Evolutionary conservation across 2,888 invertebrate species (phyloP), one percentile per base, ranked within the genome.

Genomic region (Hydroisotoma schaefferi): DNA sequence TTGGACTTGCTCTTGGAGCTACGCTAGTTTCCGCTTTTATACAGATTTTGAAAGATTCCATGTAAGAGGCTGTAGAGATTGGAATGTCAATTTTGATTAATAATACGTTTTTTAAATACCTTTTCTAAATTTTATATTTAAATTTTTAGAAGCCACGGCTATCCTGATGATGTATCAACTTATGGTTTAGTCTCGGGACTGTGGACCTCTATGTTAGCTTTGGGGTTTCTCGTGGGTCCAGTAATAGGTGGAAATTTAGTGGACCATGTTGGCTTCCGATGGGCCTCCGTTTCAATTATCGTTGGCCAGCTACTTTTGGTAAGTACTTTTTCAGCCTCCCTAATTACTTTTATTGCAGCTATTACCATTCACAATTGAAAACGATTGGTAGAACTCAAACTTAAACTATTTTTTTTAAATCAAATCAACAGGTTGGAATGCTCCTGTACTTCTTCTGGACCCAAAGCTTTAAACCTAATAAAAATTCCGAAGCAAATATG

Each of bases 141-240:
- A 29, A 29, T 57, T 60, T 73, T 15, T 76, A 88, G 88, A 73
- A 80, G 81, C 0, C 81, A 83, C 68, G 89, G 89, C 1, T 85
- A 91, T 69, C 87, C 89, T 0, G 90, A 94, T 76, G 87, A 86
- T 63, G 81, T 94, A 65, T 88, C 90, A 74, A 94, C 94, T 0
- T 92, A 90, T 74, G 94, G 93, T 0, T 79, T 93, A 33, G 87
- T 93, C 8, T 91, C 93, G 1, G 94, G 92, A 0, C 81, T 94
- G 73, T 94, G 93, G 87, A 92, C 93, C 1, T 90, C 91, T 1
- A 86, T 88, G 0, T 91, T 92, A 74, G 91, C 93, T 0, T 79
- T 94, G 8, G 94, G 94, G 1, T 89, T 90, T 1, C 90, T 90
- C 76, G 67, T 75, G 38, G 77, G 77, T 12, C 74, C 76, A 1